Base-by-base conservation (phyloP, 1,140 invertebrate species). In the Cyphomyrmex costatus region DNA sequence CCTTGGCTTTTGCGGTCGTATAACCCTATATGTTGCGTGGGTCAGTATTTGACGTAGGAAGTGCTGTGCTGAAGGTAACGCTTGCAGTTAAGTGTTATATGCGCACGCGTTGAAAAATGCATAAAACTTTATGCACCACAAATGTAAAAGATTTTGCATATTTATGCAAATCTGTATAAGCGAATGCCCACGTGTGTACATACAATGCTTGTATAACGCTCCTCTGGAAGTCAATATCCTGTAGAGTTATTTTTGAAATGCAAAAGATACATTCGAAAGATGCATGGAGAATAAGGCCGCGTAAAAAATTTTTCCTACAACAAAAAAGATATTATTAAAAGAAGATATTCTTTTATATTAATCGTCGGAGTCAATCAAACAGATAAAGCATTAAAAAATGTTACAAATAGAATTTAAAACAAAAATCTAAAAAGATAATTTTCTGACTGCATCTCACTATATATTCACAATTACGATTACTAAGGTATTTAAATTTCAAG, bases 81-180 rank as follows among this genome's bases (percentile, higher is more conserved):
- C 58, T 73, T 46, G 53, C 79, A 19, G 53, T 12, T 21, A 30
- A 46, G 68, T 12, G 33, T 60, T 46, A 36, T 65, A n/a, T 21
- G 36, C 78, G 61, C n/a, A n/a, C 51, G 16, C 73, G 14, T 46
- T 82, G 53, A 83, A 73, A 60, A 74, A 82, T 82, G 24, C 51
- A 82, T 82, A 46, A 82, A 82, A 82, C 24, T 82, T 73, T 83
- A 46, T 60, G 24, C 8, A 14, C 16, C 36, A 24, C 60, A 83
- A 83, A 83, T 73, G 36, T 16, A 33, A 19, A 60, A 27, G 27
- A 73, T 83, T 49, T 82, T 82, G 53, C 53, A 83, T 73, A 73
- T 73, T 73, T 83, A 60, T 60, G 36, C 53, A 27, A 5, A 6
- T 8, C 53, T 53, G 33, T 10, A 61, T 10, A 24, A 19, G 58